phyloP scores from a whole-genome alignment of 2,888 invertebrate species.

The Priocnemis perturbator region DNA sequence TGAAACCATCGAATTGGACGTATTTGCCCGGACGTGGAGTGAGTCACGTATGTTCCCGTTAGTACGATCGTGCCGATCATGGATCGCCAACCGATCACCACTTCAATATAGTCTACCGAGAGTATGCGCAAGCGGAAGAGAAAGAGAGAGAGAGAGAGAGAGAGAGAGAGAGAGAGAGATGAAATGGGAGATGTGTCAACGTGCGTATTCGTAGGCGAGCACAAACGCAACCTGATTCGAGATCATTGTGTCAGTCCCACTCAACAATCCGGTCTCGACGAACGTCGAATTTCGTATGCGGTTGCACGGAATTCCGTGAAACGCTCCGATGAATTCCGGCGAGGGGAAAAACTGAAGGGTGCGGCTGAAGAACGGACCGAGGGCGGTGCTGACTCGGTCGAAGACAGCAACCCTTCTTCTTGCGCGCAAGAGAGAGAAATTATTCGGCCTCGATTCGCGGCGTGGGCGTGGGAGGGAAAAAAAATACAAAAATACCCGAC shows the following conservation, averaged over 20 bases:
- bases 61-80: background rate
- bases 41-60: too few species aligned
- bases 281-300: constrained; percentile 35
- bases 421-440: background rate
- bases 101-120: constrained; percentile 20
- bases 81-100: constrained; percentile 28
- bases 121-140: too few species aligned
- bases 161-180: too few species aligned
- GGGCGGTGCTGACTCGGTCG: too few species aligned
- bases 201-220: constrained; percentile 27
- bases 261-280: constrained; percentile 24
- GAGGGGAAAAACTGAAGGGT: background rate
- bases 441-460: background rate
- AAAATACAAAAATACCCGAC: background rate
- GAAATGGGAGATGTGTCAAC: background rate
- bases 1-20: too few species aligned
- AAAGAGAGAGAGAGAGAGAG: background rate
- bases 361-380: background rate
- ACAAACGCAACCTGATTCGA: constrained; percentile 32
- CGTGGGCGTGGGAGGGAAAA: too few species aligned
- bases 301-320: constrained; percentile 32
- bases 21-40: too few species aligned
- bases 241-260: constrained; percentile 28
- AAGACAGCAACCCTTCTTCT: background rate
- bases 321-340: background rate